These are phyloP conservation scores for Linyphia triangularis DNA, from an alignment of 2,888 invertebrate species.

Conservation along the genomic window DNA sequence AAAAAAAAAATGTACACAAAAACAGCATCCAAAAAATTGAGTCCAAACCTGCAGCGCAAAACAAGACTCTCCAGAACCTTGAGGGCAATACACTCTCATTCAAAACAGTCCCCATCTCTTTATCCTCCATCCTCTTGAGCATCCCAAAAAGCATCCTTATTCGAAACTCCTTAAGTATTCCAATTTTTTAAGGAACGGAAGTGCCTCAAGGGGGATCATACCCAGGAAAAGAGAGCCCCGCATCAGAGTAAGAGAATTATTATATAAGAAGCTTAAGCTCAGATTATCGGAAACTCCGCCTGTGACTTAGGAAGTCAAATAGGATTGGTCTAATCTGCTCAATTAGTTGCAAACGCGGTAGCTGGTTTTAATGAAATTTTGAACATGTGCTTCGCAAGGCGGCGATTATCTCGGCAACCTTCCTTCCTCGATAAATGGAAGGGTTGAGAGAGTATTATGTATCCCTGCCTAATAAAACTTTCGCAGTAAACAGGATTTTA, in stretches of 20 bases:
- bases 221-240: background rate
- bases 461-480: too few species aligned
- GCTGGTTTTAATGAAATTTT: slow-evolving; percentile 68
- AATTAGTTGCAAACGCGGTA: slow-evolving; percentile 69
- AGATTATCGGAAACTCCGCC: slow-evolving; percentile 37
- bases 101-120: too few species aligned
- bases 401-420: slow-evolving; percentile 38
- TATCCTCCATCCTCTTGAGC: background rate
- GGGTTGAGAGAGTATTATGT: background rate
- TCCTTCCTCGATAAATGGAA: background rate
- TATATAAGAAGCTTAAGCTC: slow-evolving; percentile 51
- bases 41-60: too few species aligned
- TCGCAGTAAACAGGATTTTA: too few species aligned
- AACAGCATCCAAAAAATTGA: too few species aligned
- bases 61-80: too few species aligned
- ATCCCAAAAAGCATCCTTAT: background rate
- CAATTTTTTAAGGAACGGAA: slow-evolving; percentile 10
- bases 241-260: slow-evolving; percentile 47
- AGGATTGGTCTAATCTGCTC: slow-evolving; percentile 70
- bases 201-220: background rate
- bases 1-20: too few species aligned
- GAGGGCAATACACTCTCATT: too few species aligned
- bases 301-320: slow-evolving; percentile 55
- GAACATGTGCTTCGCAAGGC: slow-evolving; percentile 44
- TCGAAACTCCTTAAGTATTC: background rate